Percentiles rank a stretch among this genome's conserved stretches.
These are phyloP conservation scores for Pelecanoides urinatrix DNA, from an alignment of 2,113 vertebrate species.

Conservation along the genomic window DNA sequence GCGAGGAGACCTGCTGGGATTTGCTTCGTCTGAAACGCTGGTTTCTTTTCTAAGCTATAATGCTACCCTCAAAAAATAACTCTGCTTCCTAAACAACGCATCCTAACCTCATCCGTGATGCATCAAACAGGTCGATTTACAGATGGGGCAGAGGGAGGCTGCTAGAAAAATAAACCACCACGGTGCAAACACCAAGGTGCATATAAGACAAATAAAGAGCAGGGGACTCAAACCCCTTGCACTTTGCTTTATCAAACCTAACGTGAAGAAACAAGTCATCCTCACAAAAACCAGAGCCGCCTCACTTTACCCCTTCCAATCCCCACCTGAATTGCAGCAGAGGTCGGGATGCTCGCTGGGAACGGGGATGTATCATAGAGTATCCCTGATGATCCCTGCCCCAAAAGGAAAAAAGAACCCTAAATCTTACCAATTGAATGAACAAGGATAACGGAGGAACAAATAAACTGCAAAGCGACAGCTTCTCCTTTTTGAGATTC, in stretches of 20 bases:
- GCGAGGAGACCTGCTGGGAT: not conserved
- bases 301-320: not conserved
- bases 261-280: not conserved
- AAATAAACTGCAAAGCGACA: not conserved
- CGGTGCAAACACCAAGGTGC: not conserved
- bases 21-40: not conserved
- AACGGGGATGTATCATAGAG: not conserved
- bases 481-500: not conserved
- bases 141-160: not conserved
- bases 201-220: not conserved
- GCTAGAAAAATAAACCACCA: not conserved
- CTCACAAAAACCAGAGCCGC: not conserved
- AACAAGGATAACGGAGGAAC: not conserved
- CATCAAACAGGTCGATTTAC: rapidly evolving
- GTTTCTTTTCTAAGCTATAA: not conserved
- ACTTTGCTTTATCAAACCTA: not conserved
- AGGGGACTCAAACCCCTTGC: not conserved
- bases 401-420: not conserved
- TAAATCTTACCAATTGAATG: not conserved
- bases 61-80: not conserved
- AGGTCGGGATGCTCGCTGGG: not conserved
- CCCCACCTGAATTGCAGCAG: not conserved
- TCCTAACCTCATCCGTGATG: not conserved
- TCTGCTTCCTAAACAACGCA: not conserved
- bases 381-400: not conserved